These are phyloP conservation scores for Tadarida brasiliensis DNA, from an alignment of 2,797 vertebrate genomes.

Conservation along the genomic window DNA sequence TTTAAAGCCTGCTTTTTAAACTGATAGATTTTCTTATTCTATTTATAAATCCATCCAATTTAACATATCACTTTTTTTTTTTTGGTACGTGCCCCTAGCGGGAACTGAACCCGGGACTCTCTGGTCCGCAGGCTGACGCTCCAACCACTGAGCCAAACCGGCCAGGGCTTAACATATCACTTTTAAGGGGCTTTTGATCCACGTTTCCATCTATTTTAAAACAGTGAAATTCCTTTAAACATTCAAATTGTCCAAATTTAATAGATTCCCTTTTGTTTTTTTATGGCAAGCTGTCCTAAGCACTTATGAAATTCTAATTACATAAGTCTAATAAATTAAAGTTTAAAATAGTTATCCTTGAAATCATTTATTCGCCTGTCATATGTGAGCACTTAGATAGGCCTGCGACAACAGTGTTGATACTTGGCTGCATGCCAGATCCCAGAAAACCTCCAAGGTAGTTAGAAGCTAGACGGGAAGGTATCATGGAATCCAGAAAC, in stretches of 20 bases:
- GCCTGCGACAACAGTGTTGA: not conserved
- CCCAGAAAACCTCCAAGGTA: not conserved
- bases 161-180: slow-evolving; percentile 26
- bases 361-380: not conserved
- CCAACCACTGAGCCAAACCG: too few species aligned
- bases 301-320: not conserved
- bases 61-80: slow-evolving; percentile 30
- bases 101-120: too few species aligned
- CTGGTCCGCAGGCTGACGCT: too few species aligned
- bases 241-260: slow-evolving; percentile 25
- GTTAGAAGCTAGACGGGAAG: not conserved
- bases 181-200: slow-evolving; percentile 22
- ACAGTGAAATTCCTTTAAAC: not conserved
- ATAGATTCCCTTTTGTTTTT: slow-evolving; percentile 37
- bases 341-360: not conserved
- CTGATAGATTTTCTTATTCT: not conserved
- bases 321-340: slow-evolving; percentile 15
- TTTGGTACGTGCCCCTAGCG: too few species aligned
- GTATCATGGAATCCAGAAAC: not conserved
- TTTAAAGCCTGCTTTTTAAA: slow-evolving; percentile 31
- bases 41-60: slow-evolving; percentile 33
- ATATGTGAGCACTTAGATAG: not conserved
- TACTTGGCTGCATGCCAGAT: not conserved
- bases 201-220: slow-evolving; percentile 19
- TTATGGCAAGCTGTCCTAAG: not conserved